Conservation (phyloP, 1,140 invertebrate species). For the Drosophila oshimai region DNA sequence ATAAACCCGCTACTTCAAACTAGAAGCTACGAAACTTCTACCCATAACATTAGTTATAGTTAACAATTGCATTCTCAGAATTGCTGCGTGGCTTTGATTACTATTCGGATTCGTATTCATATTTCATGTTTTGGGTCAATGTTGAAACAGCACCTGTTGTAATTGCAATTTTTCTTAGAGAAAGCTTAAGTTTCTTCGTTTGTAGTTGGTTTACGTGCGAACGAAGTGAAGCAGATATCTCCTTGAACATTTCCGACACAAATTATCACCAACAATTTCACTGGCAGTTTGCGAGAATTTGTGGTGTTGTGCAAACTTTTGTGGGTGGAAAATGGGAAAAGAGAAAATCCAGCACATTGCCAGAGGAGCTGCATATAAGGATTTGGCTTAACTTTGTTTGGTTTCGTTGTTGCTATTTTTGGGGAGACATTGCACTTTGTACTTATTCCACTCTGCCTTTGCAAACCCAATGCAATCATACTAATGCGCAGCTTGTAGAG, state of each 20-base stretch:
- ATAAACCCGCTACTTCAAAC: no score
- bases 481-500: slow-evolving; percentile 77
- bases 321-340: neutral
- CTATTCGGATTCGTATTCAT: slow-evolving; percentile 30
- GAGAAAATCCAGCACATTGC: slow-evolving; percentile 62
- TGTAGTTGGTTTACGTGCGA: slow-evolving; percentile 59
- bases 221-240: slow-evolving; percentile 23
- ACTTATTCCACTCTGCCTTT: neutral
- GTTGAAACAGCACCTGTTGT: slow-evolving; percentile 66
- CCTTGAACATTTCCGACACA: slow-evolving; percentile 77
- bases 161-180: slow-evolving; percentile 68
- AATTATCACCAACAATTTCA: slow-evolving; percentile 70
- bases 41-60: no score
- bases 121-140: neutral
- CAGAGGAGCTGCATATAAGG: slow-evolving; percentile 69
- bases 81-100: slow-evolving; percentile 69
- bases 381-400: slow-evolving; percentile 59
- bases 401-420: slow-evolving; percentile 36
- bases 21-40: no score
- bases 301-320: slow-evolving; percentile 63
- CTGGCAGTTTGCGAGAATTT: slow-evolving; percentile 65
- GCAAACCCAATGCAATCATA: slow-evolving; percentile 75
- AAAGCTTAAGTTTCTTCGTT: slow-evolving; percentile 32
- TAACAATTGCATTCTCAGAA: slow-evolving; percentile 72
- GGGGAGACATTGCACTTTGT: no score